Base-by-base conservation (phyloP, 2,113 vertebrate genomes). In the Epinephelus fuscoguttatus region DNA sequence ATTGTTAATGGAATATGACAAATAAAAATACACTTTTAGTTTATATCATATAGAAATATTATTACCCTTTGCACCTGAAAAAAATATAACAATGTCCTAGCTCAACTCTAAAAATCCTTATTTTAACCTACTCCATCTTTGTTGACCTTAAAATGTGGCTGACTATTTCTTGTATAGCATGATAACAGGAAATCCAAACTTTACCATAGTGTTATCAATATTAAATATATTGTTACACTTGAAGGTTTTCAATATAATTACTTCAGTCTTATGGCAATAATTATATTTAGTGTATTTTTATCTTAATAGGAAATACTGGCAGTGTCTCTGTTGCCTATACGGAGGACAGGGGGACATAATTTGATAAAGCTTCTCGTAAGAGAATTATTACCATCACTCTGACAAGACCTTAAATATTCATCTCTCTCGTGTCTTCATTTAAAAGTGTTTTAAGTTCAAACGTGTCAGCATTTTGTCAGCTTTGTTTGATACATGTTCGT, bases 401-500 rank as follows among this genome's bases (percentile, higher is more conserved):
- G 4, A 55, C 15, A 33, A 19, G 15, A n/a, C 7, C 17, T 23
- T 8, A 10, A 21, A 25, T 40, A 53, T 23, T n/a, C 11, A 6
- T 42, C 23, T 10, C 13, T 74, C 6, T n/a, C 30, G 10, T 4
- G 23, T 9, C 27, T 13, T 37, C 25, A 37, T 60, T 50, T 50
- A 5, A 33, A 33, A 15, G 13, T 25, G 9, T 19, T 40, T 25
- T 19, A 37, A 17, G 27, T 14, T 25, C 6, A 47, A 25, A 19
- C 19, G 9, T 18, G 11, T 71, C 1, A 1, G 9, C 19, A 71
- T n/a, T 30, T 40, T 30, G 14, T 18, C 49, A 17, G 56, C 19
- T 47, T 76, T 56, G 19, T 71, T 85, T n/a, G 25, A 1, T 55
- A 4, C 47, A 64, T 80, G 60, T 74, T 76, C 42, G 6, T 84